phyloP scores from a whole-genome alignment of 2,113 vertebrate species.

The Lichenostomus cassidix region DNA sequence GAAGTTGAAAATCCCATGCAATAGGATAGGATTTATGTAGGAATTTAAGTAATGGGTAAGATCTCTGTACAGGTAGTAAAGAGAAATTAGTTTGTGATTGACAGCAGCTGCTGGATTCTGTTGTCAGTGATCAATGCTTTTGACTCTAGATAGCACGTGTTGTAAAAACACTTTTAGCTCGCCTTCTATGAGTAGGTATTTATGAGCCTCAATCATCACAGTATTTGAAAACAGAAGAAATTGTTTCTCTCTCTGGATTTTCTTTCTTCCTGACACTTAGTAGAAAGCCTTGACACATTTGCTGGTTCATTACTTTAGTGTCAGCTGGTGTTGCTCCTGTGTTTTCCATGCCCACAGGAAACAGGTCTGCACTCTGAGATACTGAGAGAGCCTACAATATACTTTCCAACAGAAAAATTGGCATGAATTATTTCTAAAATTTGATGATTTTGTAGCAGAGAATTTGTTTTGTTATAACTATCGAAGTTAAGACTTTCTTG shows the following conservation, averaged over 20 bases:
- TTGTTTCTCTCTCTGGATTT: neutral
- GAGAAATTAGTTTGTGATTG: neutral
- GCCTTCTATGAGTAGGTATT: neutral
- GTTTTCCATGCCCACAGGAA: neutral
- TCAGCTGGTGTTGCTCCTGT: neutral
- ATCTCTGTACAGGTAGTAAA: neutral
- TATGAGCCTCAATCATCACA: neutral
- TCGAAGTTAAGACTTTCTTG: neutral
- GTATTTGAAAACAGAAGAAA: neutral
- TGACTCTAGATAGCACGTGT: neutral
- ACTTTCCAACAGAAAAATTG: neutral
- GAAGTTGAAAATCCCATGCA: neutral
- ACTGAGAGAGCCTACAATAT: accelerated
- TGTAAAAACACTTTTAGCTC: neutral
- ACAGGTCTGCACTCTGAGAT: neutral
- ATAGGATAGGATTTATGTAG: neutral
- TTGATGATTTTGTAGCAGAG: neutral
- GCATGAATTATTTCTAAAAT: neutral
- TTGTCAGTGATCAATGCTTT: neutral
- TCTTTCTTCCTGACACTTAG: neutral
- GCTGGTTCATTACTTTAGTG: neutral
- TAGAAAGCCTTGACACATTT: neutral
- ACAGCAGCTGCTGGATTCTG: neutral
- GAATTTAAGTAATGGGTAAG: neutral
- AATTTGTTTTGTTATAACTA: neutral